A percentile compares a stretch with the other conserved stretches of the same genome.
Evolutionary conservation across 2,888 invertebrate genomes (phyloP).

Genomic region (Lampropteryx suffumata): DNA sequence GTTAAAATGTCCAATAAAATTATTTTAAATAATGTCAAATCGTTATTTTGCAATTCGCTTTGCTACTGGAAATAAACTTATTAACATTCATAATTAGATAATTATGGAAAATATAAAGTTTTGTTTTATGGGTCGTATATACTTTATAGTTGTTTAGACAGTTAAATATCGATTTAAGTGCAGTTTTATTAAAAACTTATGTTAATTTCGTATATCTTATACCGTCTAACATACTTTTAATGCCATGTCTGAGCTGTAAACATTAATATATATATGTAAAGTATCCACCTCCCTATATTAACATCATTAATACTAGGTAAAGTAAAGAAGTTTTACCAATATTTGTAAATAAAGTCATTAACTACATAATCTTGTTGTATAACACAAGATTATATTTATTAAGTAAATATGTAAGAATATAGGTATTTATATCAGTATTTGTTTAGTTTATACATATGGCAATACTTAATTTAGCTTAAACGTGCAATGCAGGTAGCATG

Average conservation of each 20-base stretch:
- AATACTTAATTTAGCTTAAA: no score
- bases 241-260: neutral
- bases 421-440: no score
- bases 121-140: constrained; percentile 18
- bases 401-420: no score
- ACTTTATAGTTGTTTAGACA: constrained; percentile 15
- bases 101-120: constrained; percentile 22
- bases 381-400: no score
- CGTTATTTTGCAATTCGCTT: constrained; percentile 41
- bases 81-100: constrained; percentile 25
- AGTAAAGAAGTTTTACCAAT: no score
- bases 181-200: neutral
- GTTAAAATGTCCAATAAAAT: constrained; percentile 39
- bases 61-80: constrained; percentile 41
- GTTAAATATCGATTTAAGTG: constrained; percentile 20
- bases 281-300: no score
- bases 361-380: no score
- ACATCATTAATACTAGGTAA: no score
- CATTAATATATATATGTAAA: no score
- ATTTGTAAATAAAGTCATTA: no score
- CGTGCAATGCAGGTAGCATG: no score
- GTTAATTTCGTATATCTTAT: neutral
- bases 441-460: no score
- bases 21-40: constrained; percentile 36
- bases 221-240: neutral